A percentile compares a stretch with the other conserved stretches of the same genome.
Evolutionary conservation across 1,140 invertebrate genomes (phyloP).

Genomic region (Manduca sexta): DNA sequence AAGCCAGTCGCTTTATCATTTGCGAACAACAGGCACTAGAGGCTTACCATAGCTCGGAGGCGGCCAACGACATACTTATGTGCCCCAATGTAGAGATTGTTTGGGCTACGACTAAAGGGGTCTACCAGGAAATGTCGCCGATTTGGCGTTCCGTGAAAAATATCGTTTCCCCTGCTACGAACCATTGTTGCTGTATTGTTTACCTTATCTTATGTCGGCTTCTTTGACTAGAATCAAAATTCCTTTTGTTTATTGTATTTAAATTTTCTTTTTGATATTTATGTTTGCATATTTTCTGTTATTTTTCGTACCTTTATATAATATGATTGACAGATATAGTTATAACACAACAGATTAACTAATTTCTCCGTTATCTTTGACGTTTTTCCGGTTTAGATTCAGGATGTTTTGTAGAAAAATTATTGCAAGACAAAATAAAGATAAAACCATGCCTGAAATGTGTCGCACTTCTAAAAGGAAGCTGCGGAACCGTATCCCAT

Average conservation of each 20-base stretch:
- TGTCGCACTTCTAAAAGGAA: no score
- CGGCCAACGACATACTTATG: slow-evolving; percentile 23
- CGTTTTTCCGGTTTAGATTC: no score
- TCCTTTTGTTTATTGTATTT: no score
- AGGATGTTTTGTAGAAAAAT: no score
- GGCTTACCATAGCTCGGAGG: slow-evolving; percentile 42
- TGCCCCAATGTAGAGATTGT: slow-evolving; percentile 29
- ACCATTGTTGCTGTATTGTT: slow-evolving; percentile 14
- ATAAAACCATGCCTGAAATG: no score
- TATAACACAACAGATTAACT: no score
- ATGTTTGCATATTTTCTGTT: neutral
- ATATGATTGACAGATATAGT: no score
- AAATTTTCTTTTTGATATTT: no score
- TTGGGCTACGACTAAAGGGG: slow-evolving; percentile 17
- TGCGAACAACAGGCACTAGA: slow-evolving; percentile 47
- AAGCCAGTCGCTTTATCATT: slow-evolving; percentile 56
- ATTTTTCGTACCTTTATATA: neutral
- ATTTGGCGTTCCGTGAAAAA: slow-evolving; percentile 27
- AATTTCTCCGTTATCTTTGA: no score
- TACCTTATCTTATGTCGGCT: slow-evolving; percentile 8
- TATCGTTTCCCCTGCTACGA: slow-evolving; percentile 21
- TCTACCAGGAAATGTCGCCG: slow-evolving; percentile 25
- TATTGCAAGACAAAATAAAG: no score
- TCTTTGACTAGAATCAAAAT: no score
- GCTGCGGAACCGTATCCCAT: no score